Evolutionary conservation across 2,113 vertebrate species (phyloP), one percentile per base, ranked within the genome.

Genomic region (Erythrolamprus reginae): DNA sequence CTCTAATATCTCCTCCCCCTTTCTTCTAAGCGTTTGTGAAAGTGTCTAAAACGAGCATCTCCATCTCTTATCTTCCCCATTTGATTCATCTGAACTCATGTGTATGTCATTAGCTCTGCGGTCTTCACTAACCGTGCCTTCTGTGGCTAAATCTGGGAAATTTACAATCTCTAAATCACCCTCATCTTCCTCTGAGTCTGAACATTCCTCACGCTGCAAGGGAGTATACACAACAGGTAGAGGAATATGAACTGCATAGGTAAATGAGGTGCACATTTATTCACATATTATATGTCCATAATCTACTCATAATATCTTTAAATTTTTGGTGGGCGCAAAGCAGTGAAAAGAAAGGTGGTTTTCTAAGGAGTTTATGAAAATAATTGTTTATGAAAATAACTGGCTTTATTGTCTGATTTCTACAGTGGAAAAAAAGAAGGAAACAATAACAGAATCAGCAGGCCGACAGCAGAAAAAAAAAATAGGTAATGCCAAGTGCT

Each of bases 401-500:
- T 53, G 70, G 89, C 5, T 26, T 1, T 93, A 86, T 53, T 92
- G 88, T 88, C 94, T 95, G 51, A 91, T 19, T 86, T 94, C 96
- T 94, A 82, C 94, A 99, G 99, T 99, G 94, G 99, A 99, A 96
- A 99, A 99, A 97, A 99, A 99, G 96, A 99, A 99, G 93, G 99
- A 99, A 96, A 99, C 99, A 0, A 99, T 99, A 94, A 99, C 98
- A 61, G 99, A 99, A 95, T 99, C 98, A 90, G 98, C 99, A 88
- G 99, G 99, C 45, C 98, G 98, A 58, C 99, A 99, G 86, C 99
- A 99, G 93, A 99, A 99, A 94, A 99, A 99, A 96, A 99, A 99
- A 95, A 99, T 99, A 90, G 99, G 99, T 99, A 97, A 97, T 97
- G 17, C 19, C 15, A 91, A 84, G 52, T 19, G 88, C 21, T 88